Evolutionary conservation across 2,113 vertebrate species (phyloP).

Genomic region (Myrmecobius fasciatus): DNA sequence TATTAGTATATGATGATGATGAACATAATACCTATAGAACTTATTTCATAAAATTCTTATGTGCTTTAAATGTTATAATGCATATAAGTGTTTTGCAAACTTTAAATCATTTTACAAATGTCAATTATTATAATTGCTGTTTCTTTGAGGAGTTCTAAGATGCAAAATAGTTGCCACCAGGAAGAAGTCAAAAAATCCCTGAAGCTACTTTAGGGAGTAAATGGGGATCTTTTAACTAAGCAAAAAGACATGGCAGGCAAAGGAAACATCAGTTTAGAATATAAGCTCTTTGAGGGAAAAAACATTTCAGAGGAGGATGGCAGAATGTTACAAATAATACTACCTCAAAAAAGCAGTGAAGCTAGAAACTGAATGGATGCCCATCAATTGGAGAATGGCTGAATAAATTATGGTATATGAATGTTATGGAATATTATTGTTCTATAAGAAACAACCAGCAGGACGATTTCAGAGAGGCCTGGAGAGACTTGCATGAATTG

Average conservation of each 20-base stretch:
- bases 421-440: too few relatives aligned
- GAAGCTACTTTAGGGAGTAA: not conserved
- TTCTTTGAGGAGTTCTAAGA: not conserved
- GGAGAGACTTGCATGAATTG: too few relatives aligned
- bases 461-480: too few relatives aligned
- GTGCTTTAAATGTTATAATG: not conserved
- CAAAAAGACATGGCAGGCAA: not conserved
- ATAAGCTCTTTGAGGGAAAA: not conserved
- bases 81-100: not conserved
- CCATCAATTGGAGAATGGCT: too few relatives aligned
- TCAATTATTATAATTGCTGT: not conserved
- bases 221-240: not conserved
- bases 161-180: not conserved
- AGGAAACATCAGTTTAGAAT: not conserved
- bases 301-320: too few relatives aligned
- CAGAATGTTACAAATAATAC: not conserved
- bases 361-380: too few relatives aligned
- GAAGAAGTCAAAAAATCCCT: not conserved
- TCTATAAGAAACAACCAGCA: too few relatives aligned
- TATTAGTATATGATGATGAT: not conserved
- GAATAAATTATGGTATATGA: too few relatives aligned
- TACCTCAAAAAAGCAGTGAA: not conserved
- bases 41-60: not conserved
- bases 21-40: not conserved
- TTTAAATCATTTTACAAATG: not conserved